These are phyloP conservation scores for Oscheius sp. DNA, from an alignment of 2,888 invertebrate genomes.

Conservation along the genomic window DNA sequence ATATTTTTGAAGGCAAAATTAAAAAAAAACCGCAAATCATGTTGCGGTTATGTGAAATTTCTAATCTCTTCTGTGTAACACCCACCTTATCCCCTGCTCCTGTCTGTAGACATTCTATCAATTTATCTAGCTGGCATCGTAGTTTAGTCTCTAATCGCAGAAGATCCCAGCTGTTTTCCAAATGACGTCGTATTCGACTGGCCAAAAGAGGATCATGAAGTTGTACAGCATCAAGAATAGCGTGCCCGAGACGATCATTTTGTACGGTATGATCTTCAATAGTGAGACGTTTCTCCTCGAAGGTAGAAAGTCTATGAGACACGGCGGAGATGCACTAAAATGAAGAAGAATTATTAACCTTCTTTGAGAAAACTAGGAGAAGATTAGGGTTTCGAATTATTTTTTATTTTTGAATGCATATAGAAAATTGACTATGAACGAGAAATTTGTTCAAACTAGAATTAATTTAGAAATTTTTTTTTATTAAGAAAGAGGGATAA, in stretches of 20 bases:
- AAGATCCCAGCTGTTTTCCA: conserved; percentile 50
- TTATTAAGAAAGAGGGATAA: no score
- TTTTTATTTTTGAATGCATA: no score
- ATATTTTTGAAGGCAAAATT: background rate
- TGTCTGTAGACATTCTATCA: conserved; percentile 42
- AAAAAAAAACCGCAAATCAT: background rate
- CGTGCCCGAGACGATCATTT: conserved; percentile 42
- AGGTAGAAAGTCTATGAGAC: conserved; percentile 35
- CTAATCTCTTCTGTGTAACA: background rate
- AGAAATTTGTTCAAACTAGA: no score
- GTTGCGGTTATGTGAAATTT: no score
- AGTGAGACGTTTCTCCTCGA: conserved; percentile 41
- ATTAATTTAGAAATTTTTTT: no score
- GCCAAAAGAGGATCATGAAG: conserved; percentile 38
- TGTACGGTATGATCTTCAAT: conserved; percentile 43
- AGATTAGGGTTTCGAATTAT: no score
- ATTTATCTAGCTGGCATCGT: conserved; percentile 46
- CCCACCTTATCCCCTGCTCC: conserved; percentile 43
- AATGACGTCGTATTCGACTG: conserved; percentile 35
- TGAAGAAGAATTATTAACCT: no score
- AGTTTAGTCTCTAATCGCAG: conserved; percentile 51
- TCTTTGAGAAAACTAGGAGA: no score
- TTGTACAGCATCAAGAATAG: conserved; percentile 39
- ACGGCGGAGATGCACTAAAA: conserved; percentile 42
- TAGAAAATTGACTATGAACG: no score